These are phyloP conservation scores for Nerophis lumbriciformis DNA, from an alignment of 2,113 vertebrate genomes.

Conservation along the genomic window DNA sequence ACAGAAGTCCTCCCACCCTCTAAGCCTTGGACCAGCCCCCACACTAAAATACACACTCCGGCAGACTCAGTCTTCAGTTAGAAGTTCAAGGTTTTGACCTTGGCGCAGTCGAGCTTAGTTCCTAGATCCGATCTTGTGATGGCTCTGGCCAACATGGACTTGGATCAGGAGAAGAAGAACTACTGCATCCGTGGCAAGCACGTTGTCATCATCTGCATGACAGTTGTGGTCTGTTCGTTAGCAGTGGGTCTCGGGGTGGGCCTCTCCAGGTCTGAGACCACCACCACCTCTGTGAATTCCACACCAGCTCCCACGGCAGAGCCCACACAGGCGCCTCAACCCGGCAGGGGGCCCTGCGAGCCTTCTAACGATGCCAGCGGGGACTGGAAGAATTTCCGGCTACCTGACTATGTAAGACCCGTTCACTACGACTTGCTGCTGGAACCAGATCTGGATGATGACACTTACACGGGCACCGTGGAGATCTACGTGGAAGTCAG, in stretches of 20 bases:
- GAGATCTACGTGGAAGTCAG: conserved; percentile 69
- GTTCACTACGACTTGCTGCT: conserved; percentile 85
- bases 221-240: conserved; percentile 72
- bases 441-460: conserved; percentile 74
- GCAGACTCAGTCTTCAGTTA: conserved; percentile 18
- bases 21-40: conserved; percentile 20
- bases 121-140: background rate
- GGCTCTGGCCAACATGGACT: conserved; percentile 55
- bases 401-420: conserved; percentile 77
- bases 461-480: conserved; percentile 81
- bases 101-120: background rate
- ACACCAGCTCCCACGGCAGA: conserved; percentile 12
- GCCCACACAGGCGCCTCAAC: conserved; percentile 19
- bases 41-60: conserved; percentile 11
- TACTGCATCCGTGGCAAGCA: conserved; percentile 81
- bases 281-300: conserved; percentile 3
- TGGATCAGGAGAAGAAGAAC: conserved; percentile 70
- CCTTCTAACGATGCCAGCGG: conserved; percentile 69
- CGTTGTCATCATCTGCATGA: conserved; percentile 74
- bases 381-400: conserved; percentile 80
- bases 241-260: conserved; percentile 86
- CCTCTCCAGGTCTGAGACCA: conserved; percentile 61
- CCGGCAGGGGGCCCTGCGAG: conserved; percentile 64
- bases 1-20: conserved; percentile 26
- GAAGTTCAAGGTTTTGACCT: conserved; percentile 14